Base-by-base conservation (phyloP, 2,888 invertebrate genomes). In the Ethmia dodecea region DNA sequence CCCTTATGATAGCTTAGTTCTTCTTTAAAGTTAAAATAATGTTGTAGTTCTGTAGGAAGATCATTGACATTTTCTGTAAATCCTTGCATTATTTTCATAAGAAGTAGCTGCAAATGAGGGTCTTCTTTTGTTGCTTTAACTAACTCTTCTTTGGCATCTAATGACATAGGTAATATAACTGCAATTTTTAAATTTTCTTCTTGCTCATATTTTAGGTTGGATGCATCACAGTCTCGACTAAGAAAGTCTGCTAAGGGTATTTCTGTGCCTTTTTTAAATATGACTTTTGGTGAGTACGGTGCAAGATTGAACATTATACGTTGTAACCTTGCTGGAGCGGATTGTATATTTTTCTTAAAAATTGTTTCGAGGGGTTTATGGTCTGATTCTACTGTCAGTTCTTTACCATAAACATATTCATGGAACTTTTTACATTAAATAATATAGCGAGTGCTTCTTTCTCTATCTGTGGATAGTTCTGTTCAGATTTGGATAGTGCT, bases 171-270 rank as follows among this genome's bases (percentile, higher is more conserved):
- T 3, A 39, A 3, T 13, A 30, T 18, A 1, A 15, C 27, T 24
- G 32, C 33, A 14, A 27, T 16, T 37, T 28, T 3, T 18, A 27
- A n/a, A 10, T 4, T 20, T 2, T 6, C 22, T n/a, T 1, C 8
- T 10, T 28, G 12, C 3, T 8, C 6, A 11, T 34, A 28, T 28
- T 34, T 28, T 14, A 11, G 3, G 24, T n/a, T 28, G 4, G 28
- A n/a, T 5, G 28, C 11, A 28, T 1, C 14, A 11, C 34, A 34
- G 24, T 34, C 27, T 38, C 37, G 24, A 27, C 45, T 26, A 41
- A 67, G 38, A 14, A 55, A 47, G 38, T 64, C 60, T 4, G 60
- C 55, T n/a, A 61, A 28, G 15, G 48, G 42, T 28, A 61, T 37
- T 31, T 53, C 46, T 40, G 43, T 55, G n/a, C 59, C 60, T 5